Evolutionary conservation across 2,888 invertebrate genomes (phyloP).

Genomic region (Augiades crinisus): DNA sequence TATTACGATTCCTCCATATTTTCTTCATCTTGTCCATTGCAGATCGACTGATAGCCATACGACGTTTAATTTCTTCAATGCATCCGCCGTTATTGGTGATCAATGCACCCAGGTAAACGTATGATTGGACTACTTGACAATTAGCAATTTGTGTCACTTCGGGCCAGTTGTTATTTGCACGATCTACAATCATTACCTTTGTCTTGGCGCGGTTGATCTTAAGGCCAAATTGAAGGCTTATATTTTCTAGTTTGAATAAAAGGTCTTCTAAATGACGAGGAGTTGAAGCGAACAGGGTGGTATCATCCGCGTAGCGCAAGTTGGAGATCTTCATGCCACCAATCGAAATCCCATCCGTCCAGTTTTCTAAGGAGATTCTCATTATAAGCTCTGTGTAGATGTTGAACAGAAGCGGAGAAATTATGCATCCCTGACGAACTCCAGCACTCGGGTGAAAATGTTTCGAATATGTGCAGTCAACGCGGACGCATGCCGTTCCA

Average conservation of each 20-base stretch:
- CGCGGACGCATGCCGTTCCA: background rate
- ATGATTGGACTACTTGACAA: slow-evolving; percentile 18
- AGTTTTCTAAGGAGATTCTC: slow-evolving; percentile 4
- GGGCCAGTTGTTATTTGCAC: background rate
- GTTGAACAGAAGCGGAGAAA: background rate
- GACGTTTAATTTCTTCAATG: background rate
- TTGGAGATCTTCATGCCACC: slow-evolving; percentile 18
- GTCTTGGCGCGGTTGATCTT: slow-evolving; percentile 13
- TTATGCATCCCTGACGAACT: background rate
- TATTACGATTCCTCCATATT: slow-evolving; percentile 26
- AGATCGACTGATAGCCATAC: slow-evolving; percentile 23
- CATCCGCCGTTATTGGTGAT: slow-evolving; percentile 23
- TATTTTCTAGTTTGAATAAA: background rate
- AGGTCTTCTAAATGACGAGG: background rate
- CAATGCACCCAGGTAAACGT: slow-evolving; percentile 11
- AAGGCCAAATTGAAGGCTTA: slow-evolving; percentile 5
- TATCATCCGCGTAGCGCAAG: too few relatives aligned
- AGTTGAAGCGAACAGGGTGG: slow-evolving; percentile 16
- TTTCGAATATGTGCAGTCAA: too few relatives aligned
- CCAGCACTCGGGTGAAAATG: too few relatives aligned
- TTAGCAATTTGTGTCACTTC: background rate
- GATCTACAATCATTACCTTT: slow-evolving; percentile 1
- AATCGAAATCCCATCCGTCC: slow-evolving; percentile 7
- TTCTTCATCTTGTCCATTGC: slow-evolving; percentile 19
- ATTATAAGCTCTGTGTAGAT: slow-evolving; percentile 7